phyloP scores from a whole-genome alignment of 2,797 vertebrate genomes.

The Telmatherina bonti region DNA sequence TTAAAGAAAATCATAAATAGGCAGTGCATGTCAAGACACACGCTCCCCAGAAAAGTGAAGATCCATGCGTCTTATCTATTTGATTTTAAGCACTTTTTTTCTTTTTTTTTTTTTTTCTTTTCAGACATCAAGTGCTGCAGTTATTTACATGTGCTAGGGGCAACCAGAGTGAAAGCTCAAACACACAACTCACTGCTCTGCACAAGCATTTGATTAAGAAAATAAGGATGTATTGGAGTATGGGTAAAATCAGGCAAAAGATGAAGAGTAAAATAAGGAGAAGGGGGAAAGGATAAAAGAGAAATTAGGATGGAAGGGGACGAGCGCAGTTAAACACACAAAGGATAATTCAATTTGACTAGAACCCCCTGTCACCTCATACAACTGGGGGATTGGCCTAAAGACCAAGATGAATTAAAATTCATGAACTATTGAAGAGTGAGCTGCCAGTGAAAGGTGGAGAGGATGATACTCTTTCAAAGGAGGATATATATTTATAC shows the following conservation, averaged over 20 bases:
- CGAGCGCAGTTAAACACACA: conserved; percentile 70
- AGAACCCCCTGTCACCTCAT: conserved; percentile 76
- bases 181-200: conserved; percentile 78
- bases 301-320: conserved; percentile 53
- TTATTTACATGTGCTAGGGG: conserved; percentile 88
- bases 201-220: conserved; percentile 50
- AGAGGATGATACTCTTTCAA: conserved; percentile 57
- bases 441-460: conserved; percentile 58
- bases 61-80: conserved; percentile 85
- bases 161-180: conserved; percentile 86
- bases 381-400: conserved; percentile 73
- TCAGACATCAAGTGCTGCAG: conserved; percentile 88
- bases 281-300: conserved; percentile 17
- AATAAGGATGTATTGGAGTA: conserved; percentile 45
- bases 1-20: conserved; percentile 84
- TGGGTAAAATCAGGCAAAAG: conserved; percentile 52
- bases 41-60: conserved; percentile 83
- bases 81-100: conserved; percentile 89
- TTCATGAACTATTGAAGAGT: conserved; percentile 80
- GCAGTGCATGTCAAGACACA: conserved; percentile 81
- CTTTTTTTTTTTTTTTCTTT: conserved; percentile 82
- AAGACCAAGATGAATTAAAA: conserved; percentile 78
- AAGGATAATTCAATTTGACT: conserved; percentile 85
- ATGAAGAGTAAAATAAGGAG: conserved; percentile 50
- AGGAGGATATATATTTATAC: conserved; percentile 63